Percentiles rank a stretch among this genome's conserved stretches.
phyloP scores from a whole-genome alignment of 2,797 vertebrate species.

The Coregonus ussuriensis region DNA sequence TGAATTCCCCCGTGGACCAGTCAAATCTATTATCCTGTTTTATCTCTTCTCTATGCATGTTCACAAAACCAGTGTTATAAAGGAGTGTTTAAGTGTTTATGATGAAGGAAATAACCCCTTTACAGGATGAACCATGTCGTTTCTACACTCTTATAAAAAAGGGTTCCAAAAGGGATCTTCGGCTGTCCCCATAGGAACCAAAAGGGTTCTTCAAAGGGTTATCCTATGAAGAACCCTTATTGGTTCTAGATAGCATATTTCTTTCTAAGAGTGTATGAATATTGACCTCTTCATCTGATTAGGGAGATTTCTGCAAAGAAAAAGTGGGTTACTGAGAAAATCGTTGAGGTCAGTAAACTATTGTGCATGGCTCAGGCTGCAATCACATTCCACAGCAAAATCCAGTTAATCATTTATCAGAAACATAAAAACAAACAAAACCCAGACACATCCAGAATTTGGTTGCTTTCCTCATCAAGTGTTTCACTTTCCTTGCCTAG shows the following conservation, averaged over 20 bases:
- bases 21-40: no score
- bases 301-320: background rate
- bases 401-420: conserved; percentile 52
- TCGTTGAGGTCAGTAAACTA: conserved; percentile 15
- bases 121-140: background rate
- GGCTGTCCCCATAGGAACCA: no score
- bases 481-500: background rate
- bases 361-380: conserved; percentile 23
- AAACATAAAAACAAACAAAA: conserved; percentile 29
- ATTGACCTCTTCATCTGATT: background rate
- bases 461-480: background rate
- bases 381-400: conserved; percentile 35
- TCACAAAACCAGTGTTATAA: no score
- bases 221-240: no score
- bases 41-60: no score
- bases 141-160: background rate
- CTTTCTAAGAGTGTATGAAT: no score
- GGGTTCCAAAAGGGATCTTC: no score
- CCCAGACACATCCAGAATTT: background rate
- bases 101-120: no score
- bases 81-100: no score
- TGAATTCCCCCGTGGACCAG: background rate
- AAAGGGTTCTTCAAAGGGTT: no score
- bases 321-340: background rate
- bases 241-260: no score